Conservation (phyloP, 2,113 vertebrate species). For the Elgaria multicarinata region DNA sequence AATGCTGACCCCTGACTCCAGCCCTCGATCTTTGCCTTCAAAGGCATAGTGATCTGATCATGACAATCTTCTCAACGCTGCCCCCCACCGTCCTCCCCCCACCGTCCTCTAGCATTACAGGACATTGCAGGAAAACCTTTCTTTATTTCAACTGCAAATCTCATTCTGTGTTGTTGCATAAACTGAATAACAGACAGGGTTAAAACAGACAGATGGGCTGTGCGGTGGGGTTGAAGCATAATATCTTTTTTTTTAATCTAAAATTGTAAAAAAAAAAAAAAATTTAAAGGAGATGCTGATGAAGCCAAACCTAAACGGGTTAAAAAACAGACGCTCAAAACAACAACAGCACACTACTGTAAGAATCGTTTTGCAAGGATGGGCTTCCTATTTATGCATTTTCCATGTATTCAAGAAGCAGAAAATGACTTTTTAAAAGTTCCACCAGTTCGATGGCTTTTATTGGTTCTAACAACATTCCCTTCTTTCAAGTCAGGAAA, state of each 20-base stretch:
- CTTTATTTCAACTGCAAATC: constrained; percentile 40
- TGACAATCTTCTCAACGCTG: neutral
- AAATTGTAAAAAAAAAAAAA: neutral
- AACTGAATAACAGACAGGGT: constrained; percentile 35
- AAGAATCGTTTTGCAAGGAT: constrained; percentile 25
- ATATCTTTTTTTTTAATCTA: constrained; percentile 23
- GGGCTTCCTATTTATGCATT: neutral
- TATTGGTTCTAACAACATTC: neutral
- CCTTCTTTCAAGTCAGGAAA: constrained; percentile 41
- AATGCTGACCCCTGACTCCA: neutral
- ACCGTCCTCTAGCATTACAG: neutral
- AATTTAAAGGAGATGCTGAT: too few species aligned
- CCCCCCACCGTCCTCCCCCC: neutral
- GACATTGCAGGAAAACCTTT: neutral
- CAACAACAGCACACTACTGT: neutral
- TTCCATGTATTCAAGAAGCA: constrained; percentile 8
- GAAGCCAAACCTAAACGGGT: constrained; percentile 2
- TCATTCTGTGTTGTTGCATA: constrained; percentile 4
- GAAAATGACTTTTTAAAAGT: constrained; percentile 35
- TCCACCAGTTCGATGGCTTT: neutral
- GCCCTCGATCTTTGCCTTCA: neutral
- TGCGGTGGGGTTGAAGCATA: constrained; percentile 21
- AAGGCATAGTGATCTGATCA: neutral
- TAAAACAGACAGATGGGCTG: neutral
- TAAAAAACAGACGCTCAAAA: too few species aligned